A percentile compares a stretch with the other conserved stretches of the same genome.
Conservation (phyloP, 2,113 vertebrate species). For the Cavia aperea region DNA sequence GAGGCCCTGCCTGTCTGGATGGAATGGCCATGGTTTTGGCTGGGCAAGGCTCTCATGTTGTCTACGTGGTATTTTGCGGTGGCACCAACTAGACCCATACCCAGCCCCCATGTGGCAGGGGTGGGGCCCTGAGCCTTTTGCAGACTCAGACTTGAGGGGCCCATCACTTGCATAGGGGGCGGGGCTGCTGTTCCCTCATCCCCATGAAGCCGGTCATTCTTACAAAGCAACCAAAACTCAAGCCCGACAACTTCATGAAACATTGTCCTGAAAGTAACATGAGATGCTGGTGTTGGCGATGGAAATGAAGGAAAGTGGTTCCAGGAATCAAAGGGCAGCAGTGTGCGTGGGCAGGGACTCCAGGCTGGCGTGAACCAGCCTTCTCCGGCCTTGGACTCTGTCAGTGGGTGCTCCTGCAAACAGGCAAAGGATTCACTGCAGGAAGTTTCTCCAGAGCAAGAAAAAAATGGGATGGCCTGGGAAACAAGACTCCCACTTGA, state of each 20-base stretch:
- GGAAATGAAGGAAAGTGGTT: background rate
- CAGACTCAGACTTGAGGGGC: background rate
- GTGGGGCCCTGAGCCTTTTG: background rate
- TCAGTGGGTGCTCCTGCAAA: background rate
- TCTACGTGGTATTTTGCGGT: fast-evolving
- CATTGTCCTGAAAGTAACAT: background rate
- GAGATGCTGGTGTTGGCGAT: background rate
- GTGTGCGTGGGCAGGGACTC: fast-evolving
- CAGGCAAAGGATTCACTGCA: background rate
- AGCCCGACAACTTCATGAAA: background rate
- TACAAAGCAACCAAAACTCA: background rate
- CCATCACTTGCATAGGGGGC: fast-evolving
- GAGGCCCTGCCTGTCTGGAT: background rate
- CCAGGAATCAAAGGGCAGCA: background rate
- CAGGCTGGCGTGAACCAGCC: fast-evolving
- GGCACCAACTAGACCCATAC: fast-evolving
- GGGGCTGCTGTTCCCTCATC: background rate
- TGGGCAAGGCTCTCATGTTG: background rate
- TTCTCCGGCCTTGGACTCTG: background rate
- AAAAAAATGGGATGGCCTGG: background rate
- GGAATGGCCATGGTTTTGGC: background rate
- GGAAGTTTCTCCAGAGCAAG: background rate
- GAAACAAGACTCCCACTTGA: fast-evolving
- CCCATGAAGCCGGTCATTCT: background rate
- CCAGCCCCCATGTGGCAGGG: fast-evolving